phyloP scores from a whole-genome alignment of 2,113 vertebrate genomes.

The Gobius niger region DNA sequence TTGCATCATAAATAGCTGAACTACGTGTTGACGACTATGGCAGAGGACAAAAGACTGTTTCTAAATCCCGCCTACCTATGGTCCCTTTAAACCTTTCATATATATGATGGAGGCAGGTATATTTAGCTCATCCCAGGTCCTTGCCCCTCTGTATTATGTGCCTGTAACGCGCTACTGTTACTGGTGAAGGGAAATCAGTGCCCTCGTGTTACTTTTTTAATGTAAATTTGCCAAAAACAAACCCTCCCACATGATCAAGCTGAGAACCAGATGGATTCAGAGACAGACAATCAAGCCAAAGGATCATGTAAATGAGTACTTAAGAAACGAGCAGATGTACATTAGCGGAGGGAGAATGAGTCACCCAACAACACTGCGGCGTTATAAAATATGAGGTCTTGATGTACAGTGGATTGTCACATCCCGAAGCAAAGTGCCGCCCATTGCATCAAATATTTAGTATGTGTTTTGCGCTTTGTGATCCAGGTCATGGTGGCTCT shows the following conservation, averaged over 20 bases:
- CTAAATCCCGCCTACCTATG: conserved; percentile 1
- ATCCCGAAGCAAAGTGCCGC: conserved; percentile 30
- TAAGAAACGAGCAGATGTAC: conserved; percentile 26
- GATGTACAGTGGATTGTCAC: conserved; percentile 3
- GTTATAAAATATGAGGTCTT: not conserved
- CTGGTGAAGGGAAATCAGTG: conserved; percentile 32
- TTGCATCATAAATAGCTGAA: no score
- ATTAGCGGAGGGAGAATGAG: conserved; percentile 26
- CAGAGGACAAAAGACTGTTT: not conserved
- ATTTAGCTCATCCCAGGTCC: conserved; percentile 64
- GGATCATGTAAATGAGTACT: conserved; percentile 6
- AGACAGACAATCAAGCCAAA: conserved; percentile 5
- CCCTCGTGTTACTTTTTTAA: conserved; percentile 10
- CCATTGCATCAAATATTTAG: conserved; percentile 46
- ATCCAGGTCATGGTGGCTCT: conserved; percentile 40
- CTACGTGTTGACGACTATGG: not conserved
- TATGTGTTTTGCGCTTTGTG: conserved; percentile 37
- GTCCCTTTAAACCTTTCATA: conserved; percentile 41
- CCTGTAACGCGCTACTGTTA: conserved; percentile 61
- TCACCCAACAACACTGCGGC: conserved; percentile 28
- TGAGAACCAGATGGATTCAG: conserved; percentile 23
- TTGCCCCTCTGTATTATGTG: conserved; percentile 65
- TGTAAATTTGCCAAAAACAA: conserved; percentile 36
- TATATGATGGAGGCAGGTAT: conserved; percentile 12
- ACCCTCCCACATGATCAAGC: conserved; percentile 19